Conservation (phyloP, 1,140 invertebrate species). For the Papilio aristodemus region DNA sequence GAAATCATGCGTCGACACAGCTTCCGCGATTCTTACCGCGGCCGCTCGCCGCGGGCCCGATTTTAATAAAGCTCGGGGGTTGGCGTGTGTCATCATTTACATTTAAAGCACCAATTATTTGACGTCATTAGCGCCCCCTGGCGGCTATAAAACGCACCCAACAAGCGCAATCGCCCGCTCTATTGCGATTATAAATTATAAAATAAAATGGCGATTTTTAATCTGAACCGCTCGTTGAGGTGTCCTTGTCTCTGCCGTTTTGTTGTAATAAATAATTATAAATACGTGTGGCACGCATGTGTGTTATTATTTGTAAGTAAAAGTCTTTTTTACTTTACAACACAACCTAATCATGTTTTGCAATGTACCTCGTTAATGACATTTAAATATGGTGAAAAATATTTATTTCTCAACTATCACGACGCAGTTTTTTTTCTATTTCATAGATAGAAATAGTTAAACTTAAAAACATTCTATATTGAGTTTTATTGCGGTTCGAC, state of each 20-base stretch:
- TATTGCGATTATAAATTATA: constrained; percentile 72
- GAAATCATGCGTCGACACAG: background rate
- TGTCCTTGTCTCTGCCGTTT: background rate
- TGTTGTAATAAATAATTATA: background rate
- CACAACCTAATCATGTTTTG: no score
- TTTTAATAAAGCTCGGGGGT: constrained; percentile 75
- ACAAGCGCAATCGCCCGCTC: constrained; percentile 56
- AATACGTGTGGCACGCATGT: background rate
- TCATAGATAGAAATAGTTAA: no score
- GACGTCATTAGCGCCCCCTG: constrained; percentile 76
- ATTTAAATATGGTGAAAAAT: no score
- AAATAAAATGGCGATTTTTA: constrained; percentile 68
- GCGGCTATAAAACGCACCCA: constrained; percentile 75
- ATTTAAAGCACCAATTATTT: constrained; percentile 80
- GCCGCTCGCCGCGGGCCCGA: constrained; percentile 36
- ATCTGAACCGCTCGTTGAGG: constrained; percentile 37
- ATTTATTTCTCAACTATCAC: no score
- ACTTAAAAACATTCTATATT: no score
- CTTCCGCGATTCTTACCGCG: constrained; percentile 2
- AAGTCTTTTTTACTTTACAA: no score
- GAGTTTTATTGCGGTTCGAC: no score
- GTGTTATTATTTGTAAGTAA: background rate
- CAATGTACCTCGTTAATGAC: no score
- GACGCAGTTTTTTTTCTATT: no score
- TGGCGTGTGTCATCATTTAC: constrained; percentile 75